A percentile compares a stretch with the other conserved stretches of the same genome.
phyloP scores from a whole-genome alignment of 2,797 vertebrate genomes.

The Nannoperca australis region DNA sequence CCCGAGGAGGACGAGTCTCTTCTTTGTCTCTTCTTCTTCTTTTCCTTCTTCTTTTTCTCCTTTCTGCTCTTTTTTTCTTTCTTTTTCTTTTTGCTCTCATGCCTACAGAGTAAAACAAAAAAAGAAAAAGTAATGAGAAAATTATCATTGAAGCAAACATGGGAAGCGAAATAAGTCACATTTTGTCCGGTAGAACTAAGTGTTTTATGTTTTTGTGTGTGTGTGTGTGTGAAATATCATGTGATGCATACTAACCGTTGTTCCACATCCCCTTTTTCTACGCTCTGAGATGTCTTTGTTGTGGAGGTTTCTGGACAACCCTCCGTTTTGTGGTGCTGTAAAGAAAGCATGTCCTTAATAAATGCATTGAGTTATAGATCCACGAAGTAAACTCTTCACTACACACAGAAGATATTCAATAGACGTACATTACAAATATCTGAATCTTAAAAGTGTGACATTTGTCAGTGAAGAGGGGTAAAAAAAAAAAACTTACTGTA shows the following conservation, averaged over 20 bases:
- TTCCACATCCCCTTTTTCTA: slow-evolving; percentile 55
- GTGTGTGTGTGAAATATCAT: not conserved
- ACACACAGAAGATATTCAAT: not conserved
- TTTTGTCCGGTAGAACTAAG: not conserved
- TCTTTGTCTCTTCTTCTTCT: slow-evolving; percentile 84
- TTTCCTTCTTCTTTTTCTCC: slow-evolving; percentile 88
- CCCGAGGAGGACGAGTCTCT: slow-evolving; percentile 74
- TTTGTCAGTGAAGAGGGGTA: not conserved
- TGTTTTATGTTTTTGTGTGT: not conserved
- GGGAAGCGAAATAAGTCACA: not conserved
- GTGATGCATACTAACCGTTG: slow-evolving; percentile 57
- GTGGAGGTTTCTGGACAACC: slow-evolving; percentile 58
- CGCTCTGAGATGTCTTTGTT: slow-evolving; percentile 54
- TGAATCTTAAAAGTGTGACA: not conserved
- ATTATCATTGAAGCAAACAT: not conserved
- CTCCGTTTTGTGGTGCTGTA: slow-evolving; percentile 83
- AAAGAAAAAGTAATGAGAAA: not conserved
- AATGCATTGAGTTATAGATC: not conserved
- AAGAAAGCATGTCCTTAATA: slow-evolving; percentile 30
- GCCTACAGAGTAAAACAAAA: slow-evolving; percentile 63
- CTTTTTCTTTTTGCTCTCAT: slow-evolving; percentile 86
- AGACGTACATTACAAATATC: not conserved
- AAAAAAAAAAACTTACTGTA: slow-evolving; percentile 82
- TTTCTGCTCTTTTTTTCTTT: slow-evolving; percentile 92
- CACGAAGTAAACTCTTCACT: not conserved